Percentiles rank a stretch among this genome's conserved stretches.
These are phyloP conservation scores for Taphrorychus bicolor DNA, from an alignment of 2,888 invertebrate species.

Conservation along the genomic window DNA sequence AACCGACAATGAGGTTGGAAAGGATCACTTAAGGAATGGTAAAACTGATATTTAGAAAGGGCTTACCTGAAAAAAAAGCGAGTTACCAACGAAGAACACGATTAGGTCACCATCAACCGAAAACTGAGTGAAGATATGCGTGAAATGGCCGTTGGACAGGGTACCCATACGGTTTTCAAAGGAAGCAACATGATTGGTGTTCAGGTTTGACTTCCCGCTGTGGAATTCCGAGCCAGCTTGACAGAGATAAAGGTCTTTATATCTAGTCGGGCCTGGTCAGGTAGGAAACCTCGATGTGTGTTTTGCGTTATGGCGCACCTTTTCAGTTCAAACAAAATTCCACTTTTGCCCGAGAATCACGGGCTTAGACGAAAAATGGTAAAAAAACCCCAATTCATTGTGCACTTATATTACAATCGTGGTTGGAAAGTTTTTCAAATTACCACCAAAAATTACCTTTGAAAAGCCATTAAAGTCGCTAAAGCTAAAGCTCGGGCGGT, in stretches of 20 bases:
- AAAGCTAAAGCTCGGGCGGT: slow-evolving; percentile 15
- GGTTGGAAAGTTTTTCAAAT: no score
- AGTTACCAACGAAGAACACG: slow-evolving; percentile 14
- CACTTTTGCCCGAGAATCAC: no score
- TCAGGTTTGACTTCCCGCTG: slow-evolving; percentile 49
- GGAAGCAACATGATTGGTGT: slow-evolving; percentile 49
- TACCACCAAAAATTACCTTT: not conserved
- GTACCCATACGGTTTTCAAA: slow-evolving; percentile 27
- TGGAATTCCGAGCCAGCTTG: slow-evolving; percentile 49
- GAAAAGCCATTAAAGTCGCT: not conserved
- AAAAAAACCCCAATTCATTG: no score
- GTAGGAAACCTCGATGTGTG: slow-evolving; percentile 33
- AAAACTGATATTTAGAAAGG: no score
- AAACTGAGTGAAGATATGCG: slow-evolving; percentile 35
- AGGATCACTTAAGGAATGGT: no score
- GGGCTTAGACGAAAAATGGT: no score
- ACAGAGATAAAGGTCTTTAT: slow-evolving; percentile 51
- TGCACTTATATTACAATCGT: no score
- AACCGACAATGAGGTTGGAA: no score
- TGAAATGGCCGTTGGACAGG: slow-evolving; percentile 42
- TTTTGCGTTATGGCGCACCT: slow-evolving; percentile 24
- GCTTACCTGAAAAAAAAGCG: slow-evolving; percentile 5
- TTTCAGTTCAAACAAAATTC: not conserved
- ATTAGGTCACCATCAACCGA: slow-evolving; percentile 37
- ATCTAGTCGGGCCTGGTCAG: slow-evolving; percentile 30